Evolutionary conservation across 2,113 vertebrate species (phyloP).

Genomic region (Camelus bactrianus): DNA sequence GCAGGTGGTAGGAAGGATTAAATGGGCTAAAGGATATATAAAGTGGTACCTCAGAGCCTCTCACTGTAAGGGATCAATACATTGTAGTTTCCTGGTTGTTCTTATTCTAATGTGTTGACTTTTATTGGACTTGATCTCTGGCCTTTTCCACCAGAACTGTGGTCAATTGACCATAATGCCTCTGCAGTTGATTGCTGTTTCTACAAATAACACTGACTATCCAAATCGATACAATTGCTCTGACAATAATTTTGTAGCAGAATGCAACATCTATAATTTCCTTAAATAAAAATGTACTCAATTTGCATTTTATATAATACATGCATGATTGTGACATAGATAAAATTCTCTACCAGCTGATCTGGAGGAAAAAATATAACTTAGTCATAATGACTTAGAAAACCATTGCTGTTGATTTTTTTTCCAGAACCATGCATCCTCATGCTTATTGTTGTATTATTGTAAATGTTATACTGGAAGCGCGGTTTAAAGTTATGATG

Average conservation of each 20-base stretch:
- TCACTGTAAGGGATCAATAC: not conserved
- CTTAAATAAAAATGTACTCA: conserved; percentile 4
- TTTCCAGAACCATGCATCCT: not conserved
- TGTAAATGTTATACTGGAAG: not conserved
- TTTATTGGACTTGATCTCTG: not conserved
- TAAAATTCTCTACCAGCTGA: not conserved
- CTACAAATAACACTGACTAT: not conserved
- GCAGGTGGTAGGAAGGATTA: not conserved
- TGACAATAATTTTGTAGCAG: not conserved
- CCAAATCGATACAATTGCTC: not conserved
- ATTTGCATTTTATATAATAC: conserved; percentile 25
- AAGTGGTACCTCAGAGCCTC: not conserved
- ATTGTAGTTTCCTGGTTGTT: not conserved
- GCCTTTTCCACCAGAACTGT: not conserved
- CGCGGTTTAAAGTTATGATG: not conserved
- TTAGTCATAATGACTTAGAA: not conserved
- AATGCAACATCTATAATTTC: conserved; percentile 18
- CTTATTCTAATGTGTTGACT: not conserved
- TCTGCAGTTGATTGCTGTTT: not conserved
- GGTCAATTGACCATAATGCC: not conserved
- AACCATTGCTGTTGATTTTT: not conserved
- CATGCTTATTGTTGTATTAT: not conserved
- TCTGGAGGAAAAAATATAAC: not conserved
- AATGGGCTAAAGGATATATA: not conserved
- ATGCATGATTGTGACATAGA: not conserved